Evolutionary conservation across 2,113 vertebrate species (phyloP).

Genomic region (Psilopsiagon aurifrons): DNA sequence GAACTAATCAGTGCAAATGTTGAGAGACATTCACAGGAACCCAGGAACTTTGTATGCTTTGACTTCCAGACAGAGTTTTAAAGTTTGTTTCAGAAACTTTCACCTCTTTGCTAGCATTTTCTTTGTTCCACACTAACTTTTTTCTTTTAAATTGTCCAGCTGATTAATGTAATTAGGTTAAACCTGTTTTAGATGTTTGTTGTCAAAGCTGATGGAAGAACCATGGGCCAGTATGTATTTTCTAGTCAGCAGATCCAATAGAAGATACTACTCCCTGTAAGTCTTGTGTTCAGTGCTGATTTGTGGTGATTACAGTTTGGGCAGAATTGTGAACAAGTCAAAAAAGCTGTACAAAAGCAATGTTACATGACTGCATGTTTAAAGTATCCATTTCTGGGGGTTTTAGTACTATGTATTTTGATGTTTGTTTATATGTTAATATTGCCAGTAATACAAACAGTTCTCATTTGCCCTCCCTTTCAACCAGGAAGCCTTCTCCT

Average conservation of each 20-base stretch:
- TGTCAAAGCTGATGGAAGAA: neutral
- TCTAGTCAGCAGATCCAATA: neutral
- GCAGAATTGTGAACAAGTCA: neutral
- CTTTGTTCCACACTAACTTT: neutral
- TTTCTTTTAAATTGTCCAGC: neutral
- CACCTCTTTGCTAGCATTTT: neutral
- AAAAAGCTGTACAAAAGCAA: neutral
- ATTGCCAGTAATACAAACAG: neutral
- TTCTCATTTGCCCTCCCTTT: neutral
- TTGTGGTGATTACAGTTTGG: neutral
- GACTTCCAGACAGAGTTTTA: neutral
- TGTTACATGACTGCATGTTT: too few relatives aligned
- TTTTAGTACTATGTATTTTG: neutral
- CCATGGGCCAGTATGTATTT: neutral
- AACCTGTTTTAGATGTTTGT: conserved; percentile 15
- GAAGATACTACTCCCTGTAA: neutral
- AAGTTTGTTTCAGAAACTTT: conserved; percentile 3
- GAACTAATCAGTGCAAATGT: neutral
- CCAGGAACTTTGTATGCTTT: neutral
- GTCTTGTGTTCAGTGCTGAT: neutral
- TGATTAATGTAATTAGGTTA: conserved; percentile 14
- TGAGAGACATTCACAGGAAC: neutral
- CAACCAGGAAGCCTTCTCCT: neutral
- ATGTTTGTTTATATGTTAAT: neutral
- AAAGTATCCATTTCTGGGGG: neutral